A percentile compares a stretch with the other conserved stretches of the same genome.
These are phyloP conservation scores for Anableps anableps DNA, from an alignment of 2,797 vertebrate genomes.

Conservation along the genomic window DNA sequence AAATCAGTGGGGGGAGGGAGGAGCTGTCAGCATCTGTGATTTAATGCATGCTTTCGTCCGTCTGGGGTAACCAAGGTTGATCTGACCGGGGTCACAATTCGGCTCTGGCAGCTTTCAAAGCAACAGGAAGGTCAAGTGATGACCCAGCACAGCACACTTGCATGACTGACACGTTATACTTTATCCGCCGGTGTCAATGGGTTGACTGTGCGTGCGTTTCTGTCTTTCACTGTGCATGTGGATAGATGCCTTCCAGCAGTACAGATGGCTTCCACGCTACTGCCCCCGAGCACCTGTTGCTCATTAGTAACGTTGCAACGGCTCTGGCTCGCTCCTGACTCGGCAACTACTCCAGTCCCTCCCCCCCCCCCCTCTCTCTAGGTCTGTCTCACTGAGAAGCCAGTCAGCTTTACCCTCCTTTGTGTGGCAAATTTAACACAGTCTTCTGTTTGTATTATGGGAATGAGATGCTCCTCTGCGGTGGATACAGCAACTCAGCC, in stretches of 20 bases:
- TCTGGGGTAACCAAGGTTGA: constrained; percentile 54
- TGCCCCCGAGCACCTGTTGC: constrained; percentile 76
- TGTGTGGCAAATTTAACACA: constrained; percentile 74
- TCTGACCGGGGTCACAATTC: constrained; percentile 57
- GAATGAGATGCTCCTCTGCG: constrained; percentile 43
- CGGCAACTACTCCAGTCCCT: constrained; percentile 27
- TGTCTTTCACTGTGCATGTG: constrained; percentile 58
- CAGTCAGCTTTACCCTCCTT: constrained; percentile 35
- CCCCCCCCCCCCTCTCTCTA: not conserved
- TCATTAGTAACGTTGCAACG: constrained; percentile 78
- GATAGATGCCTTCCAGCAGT: constrained; percentile 60
- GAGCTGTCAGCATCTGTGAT: constrained; percentile 31
- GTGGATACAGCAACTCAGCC: constrained; percentile 25
- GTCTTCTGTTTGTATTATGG: constrained; percentile 63
- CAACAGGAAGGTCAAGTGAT: constrained; percentile 68
- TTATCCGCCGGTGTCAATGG: constrained; percentile 71
- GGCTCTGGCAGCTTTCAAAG: constrained; percentile 69
- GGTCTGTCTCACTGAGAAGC: constrained; percentile 40
- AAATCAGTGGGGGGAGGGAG: constrained; percentile 1
- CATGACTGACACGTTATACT: constrained; percentile 67
- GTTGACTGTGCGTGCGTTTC: constrained; percentile 66
- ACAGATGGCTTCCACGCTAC: constrained; percentile 69
- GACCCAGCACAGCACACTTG: constrained; percentile 60
- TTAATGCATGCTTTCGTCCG: constrained; percentile 34
- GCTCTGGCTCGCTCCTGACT: constrained; percentile 57